A percentile compares a stretch with the other conserved stretches of the same genome.
Evolutionary conservation across 2,888 invertebrate species (phyloP).

Genomic region (Hydroisotoma schaefferi): DNA sequence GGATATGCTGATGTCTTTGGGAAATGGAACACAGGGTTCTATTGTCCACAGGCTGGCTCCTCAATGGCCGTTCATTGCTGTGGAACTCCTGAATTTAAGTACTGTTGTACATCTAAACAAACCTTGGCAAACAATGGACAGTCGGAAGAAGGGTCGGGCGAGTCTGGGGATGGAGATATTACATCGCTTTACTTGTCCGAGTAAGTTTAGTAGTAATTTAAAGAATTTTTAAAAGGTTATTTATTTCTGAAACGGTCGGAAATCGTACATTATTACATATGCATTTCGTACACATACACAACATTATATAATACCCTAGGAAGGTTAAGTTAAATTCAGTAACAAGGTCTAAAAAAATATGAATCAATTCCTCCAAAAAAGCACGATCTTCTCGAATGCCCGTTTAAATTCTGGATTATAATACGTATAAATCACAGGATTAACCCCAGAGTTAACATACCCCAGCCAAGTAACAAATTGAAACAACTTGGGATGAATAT

Average conservation of each 20-base stretch:
- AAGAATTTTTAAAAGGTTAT: not conserved
- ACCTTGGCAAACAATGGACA: not conserved
- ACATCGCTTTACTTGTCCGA: conserved; percentile 6
- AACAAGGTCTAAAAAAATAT: no score
- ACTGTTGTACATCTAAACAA: conserved; percentile 6
- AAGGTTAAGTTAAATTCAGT: no score
- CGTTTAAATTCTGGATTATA: conserved; percentile 87
- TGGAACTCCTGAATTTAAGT: conserved; percentile 51
- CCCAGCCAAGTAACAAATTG: conserved; percentile 94
- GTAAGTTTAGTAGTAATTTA: not conserved
- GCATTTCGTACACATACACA: no score
- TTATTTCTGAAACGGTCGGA: not conserved
- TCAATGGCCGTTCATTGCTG: conserved; percentile 52
- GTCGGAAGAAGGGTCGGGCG: not conserved
- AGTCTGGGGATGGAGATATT: not conserved
- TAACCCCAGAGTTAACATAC: conserved; percentile 84
- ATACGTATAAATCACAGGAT: conserved; percentile 91
- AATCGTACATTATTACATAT: no score
- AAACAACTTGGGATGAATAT: conserved; percentile 55
- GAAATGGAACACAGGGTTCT: conserved; percentile 53
- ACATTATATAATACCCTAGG: no score
- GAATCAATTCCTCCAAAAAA: not conserved
- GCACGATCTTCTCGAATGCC: conserved; percentile 13
- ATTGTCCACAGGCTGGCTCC: conserved; percentile 52
- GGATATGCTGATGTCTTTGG: conserved; percentile 52